These are phyloP conservation scores for Phycodurus eques DNA, from an alignment of 2,113 vertebrate genomes.

Conservation along the genomic window DNA sequence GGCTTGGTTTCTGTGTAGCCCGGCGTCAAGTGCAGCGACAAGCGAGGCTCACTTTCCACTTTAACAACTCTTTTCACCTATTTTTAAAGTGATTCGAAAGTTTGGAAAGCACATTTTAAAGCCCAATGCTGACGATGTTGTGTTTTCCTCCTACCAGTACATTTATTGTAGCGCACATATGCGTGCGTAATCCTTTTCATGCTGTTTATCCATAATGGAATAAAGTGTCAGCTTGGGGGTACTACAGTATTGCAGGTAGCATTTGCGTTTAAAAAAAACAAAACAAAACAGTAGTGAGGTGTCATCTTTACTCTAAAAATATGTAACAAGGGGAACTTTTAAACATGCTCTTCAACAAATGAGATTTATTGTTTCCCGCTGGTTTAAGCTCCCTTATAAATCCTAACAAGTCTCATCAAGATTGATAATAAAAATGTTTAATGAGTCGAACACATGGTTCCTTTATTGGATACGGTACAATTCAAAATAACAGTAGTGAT, in stretches of 20 bases:
- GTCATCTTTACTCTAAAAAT: neutral
- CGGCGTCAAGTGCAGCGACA: slow-evolving; percentile 64
- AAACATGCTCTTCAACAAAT: neutral
- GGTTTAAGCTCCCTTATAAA: neutral
- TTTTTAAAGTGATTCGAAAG: slow-evolving; percentile 15
- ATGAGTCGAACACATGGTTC: neutral
- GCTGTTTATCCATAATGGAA: slow-evolving; percentile 33
- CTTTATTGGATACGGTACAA: neutral
- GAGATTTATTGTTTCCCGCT: neutral
- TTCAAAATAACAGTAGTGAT: slow-evolving; percentile 12
- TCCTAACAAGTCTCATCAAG: neutral
- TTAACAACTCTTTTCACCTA: slow-evolving; percentile 15
- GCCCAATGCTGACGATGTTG: neutral
- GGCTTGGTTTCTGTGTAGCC: neutral
- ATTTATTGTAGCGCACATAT: slow-evolving; percentile 16
- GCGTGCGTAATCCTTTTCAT: slow-evolving; percentile 44
- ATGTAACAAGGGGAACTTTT: neutral
- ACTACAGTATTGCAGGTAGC: neutral
- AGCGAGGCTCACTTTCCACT: slow-evolving; percentile 22
- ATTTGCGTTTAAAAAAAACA: neutral
- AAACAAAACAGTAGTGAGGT: neutral
- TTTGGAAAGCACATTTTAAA: neutral
- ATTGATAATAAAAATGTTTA: neutral
- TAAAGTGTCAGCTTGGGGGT: slow-evolving; percentile 22
- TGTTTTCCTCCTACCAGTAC: neutral